Base-by-base conservation (phyloP, 2,888 invertebrate species). In the Orgyia antiqua region DNA sequence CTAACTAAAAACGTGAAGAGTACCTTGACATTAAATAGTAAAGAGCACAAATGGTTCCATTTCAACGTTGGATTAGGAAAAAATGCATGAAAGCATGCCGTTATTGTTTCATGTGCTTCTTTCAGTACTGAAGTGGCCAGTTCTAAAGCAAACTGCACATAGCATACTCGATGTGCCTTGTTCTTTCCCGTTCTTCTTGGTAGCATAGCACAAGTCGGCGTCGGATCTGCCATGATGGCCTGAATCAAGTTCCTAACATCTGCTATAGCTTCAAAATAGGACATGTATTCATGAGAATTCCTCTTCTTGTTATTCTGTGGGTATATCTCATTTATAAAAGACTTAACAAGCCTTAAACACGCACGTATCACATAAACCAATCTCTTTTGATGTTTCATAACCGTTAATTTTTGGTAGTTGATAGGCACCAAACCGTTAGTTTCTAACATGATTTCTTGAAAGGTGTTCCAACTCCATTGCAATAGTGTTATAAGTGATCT, bases 51-150 rank as follows among this genome's bases (percentile, higher is more conserved):
- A 58, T 95, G 94, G 45, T 93, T 93, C 97, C 98, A 98, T 68
- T 98, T 98, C 29, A 98, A 83, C 31, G 92, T 92, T 0, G 95
- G 94, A 0, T 97, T 97, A 0, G 98, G 98, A 74, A 96, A 98
- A 80, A 99, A 98, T 0, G 96, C 96, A 72, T 98, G 96, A 63
- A 97, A 98, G 64, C 98, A 97, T 2, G 94, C 89, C 1, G 95
- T 93, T 64, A 97, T 95, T 1, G 97, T 96, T 31, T 91, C 90
- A 51, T 97, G 96, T 34, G 96, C 96, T 70, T 98, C 97, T 30
- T 94, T 93, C 31, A 97, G 77, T 44, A 98, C 93, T 17, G 92
- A 89, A 31, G 88, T 88, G 2, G 91, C 91, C 88, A 93, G 86
- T 34, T 89, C 89, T 24, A 89, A 61, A 7, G 89, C 89, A 27